Conservation (phyloP, 2,888 invertebrate species). For the Conus canariensis region DNA sequence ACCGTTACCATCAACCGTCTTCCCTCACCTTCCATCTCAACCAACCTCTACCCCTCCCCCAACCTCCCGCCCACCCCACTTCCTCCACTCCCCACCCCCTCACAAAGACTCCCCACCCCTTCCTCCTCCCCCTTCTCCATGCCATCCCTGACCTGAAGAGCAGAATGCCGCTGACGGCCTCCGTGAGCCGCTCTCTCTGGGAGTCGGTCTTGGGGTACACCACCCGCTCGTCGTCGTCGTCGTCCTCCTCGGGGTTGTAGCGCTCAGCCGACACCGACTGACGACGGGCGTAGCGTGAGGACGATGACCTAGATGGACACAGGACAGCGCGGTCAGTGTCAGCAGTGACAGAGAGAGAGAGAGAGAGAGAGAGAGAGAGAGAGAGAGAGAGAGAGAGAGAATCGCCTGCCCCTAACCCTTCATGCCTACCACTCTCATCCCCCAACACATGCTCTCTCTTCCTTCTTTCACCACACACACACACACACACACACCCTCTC, state of each 20-base stretch:
- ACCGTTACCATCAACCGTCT: neutral
- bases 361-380: conserved; percentile 6
- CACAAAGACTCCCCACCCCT: neutral
- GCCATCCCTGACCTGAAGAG: conserved; percentile 67
- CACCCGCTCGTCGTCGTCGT: conserved; percentile 74
- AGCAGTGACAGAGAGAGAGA: neutral
- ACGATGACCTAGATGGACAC: conserved; percentile 34
- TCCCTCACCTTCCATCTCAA: no score
- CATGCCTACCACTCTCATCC: no score
- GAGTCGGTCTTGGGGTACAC: conserved; percentile 77
- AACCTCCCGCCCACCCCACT: neutral
- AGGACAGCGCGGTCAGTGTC: neutral
- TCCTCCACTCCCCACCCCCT: neutral
- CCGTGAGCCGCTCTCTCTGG: conserved; percentile 74
- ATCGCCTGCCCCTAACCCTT: no score
- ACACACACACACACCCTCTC: no score
- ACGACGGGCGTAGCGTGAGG: conserved; percentile 74
- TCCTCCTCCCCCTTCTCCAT: no score
- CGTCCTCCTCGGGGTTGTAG: conserved; percentile 77
- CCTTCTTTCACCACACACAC: no score
- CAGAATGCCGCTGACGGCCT: conserved; percentile 75
- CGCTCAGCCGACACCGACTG: conserved; percentile 77
- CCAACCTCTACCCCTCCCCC: neutral
- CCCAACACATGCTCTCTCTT: no score
- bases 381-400: no score